Conservation (phyloP, 30 jellyfish, hydroid and myxozoan species). For the Nemopilema nomurai region DNA sequence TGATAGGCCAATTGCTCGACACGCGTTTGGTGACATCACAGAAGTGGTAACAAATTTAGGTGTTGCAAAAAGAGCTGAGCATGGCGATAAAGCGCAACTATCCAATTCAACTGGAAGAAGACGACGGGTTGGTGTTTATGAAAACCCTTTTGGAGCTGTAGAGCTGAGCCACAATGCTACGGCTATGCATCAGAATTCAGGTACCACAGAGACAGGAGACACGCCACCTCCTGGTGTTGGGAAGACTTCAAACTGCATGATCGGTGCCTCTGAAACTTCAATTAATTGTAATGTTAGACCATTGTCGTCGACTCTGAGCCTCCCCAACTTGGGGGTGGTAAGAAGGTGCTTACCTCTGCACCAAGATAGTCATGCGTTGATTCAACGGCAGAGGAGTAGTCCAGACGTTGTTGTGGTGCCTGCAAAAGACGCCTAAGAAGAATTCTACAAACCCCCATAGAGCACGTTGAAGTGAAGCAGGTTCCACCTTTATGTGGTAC, state of each 20-base stretch:
- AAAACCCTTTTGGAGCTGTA: no score
- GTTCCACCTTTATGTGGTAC: no score
- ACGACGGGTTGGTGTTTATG: no score
- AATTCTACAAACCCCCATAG: no score
- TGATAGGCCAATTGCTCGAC: neutral
- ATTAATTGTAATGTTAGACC: neutral
- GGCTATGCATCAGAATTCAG: no score
- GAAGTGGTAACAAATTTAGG: neutral
- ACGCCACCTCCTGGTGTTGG: no score
- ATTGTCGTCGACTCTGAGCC: neutral
- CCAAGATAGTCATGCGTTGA: neutral
- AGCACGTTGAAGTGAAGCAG: no score
- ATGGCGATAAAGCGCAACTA: neutral
- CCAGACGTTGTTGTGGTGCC: neutral
- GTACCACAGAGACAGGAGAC: no score
- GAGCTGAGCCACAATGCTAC: no score
- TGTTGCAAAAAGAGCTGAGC: neutral
- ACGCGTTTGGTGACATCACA: neutral
- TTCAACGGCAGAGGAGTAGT: neutral
- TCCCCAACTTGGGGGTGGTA: neutral
- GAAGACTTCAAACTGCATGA: no score
- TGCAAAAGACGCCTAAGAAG: neutral
- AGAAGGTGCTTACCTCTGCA: neutral
- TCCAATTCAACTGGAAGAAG: neutral
- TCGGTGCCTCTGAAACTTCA: neutral